Conservation (phyloP, 2,113 vertebrate species). For the Oenanthe melanoleuca region DNA sequence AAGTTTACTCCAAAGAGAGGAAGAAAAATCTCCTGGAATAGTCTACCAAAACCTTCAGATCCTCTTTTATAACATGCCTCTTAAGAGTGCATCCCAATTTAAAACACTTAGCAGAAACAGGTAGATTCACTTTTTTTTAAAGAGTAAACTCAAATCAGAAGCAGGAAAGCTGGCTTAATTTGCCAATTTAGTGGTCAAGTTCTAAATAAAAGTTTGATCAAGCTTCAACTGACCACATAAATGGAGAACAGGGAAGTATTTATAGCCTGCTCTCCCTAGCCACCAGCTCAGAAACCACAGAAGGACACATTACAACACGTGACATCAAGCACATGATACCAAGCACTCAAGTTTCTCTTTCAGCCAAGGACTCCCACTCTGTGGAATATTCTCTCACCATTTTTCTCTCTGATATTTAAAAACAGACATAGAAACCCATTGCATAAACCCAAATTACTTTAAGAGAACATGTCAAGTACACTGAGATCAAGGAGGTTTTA, state of each 20-base stretch:
- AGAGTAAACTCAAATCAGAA: background rate
- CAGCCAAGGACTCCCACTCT: background rate
- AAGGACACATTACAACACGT: background rate
- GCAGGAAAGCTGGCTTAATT: background rate
- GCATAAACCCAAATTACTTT: background rate
- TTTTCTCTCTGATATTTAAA: background rate
- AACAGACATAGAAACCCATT: background rate
- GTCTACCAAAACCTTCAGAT: background rate
- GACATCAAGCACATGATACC: background rate
- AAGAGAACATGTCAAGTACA: background rate
- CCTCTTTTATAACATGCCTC: background rate
- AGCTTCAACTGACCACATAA: background rate
- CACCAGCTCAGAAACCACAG: conserved; percentile 32
- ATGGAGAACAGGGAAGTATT: background rate
- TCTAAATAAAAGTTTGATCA: background rate
- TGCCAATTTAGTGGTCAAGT: background rate
- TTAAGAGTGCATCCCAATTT: background rate
- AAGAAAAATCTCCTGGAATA: background rate
- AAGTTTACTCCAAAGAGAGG: background rate
- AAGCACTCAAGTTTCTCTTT: background rate
- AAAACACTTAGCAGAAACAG: background rate
- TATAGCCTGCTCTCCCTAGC: background rate
- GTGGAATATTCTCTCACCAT: background rate
- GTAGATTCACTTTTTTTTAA: background rate
- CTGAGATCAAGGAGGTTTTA: background rate